Evolutionary conservation across 2,888 invertebrate genomes (phyloP).

Genomic region (Pherbina coryleti): DNA sequence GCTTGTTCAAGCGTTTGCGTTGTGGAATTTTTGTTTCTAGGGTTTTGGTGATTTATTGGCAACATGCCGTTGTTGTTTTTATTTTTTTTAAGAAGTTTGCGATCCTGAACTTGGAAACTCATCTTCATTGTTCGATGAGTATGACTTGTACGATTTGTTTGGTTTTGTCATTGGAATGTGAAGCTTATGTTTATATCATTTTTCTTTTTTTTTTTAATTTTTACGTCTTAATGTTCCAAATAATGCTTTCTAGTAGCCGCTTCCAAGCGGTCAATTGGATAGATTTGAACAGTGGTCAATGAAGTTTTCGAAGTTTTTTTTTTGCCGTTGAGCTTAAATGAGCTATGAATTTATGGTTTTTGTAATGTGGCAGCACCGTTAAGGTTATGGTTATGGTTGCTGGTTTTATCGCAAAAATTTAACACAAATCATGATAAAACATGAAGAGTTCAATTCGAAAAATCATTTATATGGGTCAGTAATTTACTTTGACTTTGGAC

Average conservation of each 20-base stretch:
- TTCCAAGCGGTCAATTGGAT: constrained; percentile 13
- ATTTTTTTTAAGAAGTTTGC: neutral
- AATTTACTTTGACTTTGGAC: too few relatives aligned
- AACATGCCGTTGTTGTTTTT: neutral
- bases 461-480: too few relatives aligned
- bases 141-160: too few relatives aligned
- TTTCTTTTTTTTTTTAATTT: neutral
- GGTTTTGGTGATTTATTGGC: constrained; percentile 20
- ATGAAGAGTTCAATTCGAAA: too few relatives aligned
- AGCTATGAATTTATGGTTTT: neutral
- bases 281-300: neutral
- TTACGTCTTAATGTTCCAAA: neutral
- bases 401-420: too few relatives aligned
- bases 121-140: constrained; percentile 10
- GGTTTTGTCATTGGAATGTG: neutral
- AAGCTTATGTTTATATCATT: neutral
- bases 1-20: too few relatives aligned
- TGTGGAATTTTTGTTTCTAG: neutral
- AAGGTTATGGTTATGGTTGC: neutral
- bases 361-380: constrained; percentile 10
- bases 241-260: neutral
- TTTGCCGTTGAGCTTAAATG: constrained; percentile 4
- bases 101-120: neutral
- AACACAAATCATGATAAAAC: too few relatives aligned
- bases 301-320: neutral